Evolutionary conservation across 2,888 invertebrate genomes (phyloP), one percentile per base, ranked within the genome.

Genomic region (Lithosia quadra): DNA sequence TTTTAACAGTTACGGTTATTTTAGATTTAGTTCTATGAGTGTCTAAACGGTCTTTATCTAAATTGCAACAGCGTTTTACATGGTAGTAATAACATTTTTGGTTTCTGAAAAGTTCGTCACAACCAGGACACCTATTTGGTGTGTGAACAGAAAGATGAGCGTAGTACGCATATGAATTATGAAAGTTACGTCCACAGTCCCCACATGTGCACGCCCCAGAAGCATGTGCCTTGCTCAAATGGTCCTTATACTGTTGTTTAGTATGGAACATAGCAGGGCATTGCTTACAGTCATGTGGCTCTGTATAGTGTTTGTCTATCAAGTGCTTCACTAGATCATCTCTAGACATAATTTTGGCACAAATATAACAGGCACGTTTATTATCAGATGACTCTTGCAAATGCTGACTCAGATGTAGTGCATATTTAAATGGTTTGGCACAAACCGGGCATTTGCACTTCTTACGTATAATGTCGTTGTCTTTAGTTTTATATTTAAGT

Each of bases 41-140:
- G 11, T 87, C 85, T n/a, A 80, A 49, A 13, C 83, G 84, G 1
- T 69, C 81, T n/a, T 74, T 78, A 39, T 90, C 86, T 10, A 93
- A 74, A 57, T 91, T 85, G 63, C 92, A 91, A 71, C 94, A 94
- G 13, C 77, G 75, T 72, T 88, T 90, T 0, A 92, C 88, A 58
- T 94, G 94, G 68, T 92, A 79, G 1, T 88, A 75, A 57, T 92
- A 94, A 59, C 94, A 94, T 13, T 84, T 84, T 62, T 89, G 90
- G 71, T 93, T 94, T 3, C 88, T 86, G 67, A 92, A 94, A 2
- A 86, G 49, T 21, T 85, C 89, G 11, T 91, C 87, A 55, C 94
- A 94, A 4, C 86, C 83, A 0, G 92, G 92, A 67, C 94, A 94
- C 0, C 73, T 86, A 71, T 92, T 89, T 0, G 80, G 73, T 0